phyloP scores from a whole-genome alignment of 2,113 vertebrate genomes.

The Tyto alba region DNA sequence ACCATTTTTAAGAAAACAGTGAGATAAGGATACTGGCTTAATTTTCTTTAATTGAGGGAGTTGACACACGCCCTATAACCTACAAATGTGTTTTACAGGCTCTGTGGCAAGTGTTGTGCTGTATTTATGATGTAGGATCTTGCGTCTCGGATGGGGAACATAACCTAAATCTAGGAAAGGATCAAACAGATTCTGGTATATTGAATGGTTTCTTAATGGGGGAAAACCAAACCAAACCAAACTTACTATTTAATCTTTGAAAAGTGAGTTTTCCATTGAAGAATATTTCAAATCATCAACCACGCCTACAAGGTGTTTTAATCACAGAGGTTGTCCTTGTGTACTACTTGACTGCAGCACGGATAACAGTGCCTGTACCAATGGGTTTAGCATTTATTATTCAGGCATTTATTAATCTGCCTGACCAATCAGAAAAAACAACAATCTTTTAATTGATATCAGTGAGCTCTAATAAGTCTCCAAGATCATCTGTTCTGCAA shows the following conservation, averaged over 20 bases:
- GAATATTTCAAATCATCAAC: background rate
- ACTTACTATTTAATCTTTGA: background rate
- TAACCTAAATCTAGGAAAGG: background rate
- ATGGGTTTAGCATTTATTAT: background rate
- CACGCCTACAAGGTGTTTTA: background rate
- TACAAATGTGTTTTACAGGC: background rate
- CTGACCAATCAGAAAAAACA: background rate
- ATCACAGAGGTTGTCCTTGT: background rate
- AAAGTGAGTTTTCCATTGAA: background rate
- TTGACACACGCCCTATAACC: background rate
- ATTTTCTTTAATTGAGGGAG: background rate
- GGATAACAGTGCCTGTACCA: background rate
- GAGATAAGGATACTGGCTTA: background rate
- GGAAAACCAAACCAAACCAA: background rate
- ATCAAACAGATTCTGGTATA: background rate
- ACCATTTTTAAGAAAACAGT: background rate
- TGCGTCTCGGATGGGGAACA: background rate
- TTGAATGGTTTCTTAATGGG: background rate
- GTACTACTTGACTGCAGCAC: background rate
- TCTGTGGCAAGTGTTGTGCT: background rate
- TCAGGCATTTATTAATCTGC: background rate
- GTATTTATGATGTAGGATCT: background rate
- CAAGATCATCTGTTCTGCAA: background rate
- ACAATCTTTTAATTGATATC: background rate
- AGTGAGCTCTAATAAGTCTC: background rate